These are phyloP conservation scores for Parnassius mnemosyne DNA, from an alignment of 2,888 invertebrate genomes.

Conservation along the genomic window DNA sequence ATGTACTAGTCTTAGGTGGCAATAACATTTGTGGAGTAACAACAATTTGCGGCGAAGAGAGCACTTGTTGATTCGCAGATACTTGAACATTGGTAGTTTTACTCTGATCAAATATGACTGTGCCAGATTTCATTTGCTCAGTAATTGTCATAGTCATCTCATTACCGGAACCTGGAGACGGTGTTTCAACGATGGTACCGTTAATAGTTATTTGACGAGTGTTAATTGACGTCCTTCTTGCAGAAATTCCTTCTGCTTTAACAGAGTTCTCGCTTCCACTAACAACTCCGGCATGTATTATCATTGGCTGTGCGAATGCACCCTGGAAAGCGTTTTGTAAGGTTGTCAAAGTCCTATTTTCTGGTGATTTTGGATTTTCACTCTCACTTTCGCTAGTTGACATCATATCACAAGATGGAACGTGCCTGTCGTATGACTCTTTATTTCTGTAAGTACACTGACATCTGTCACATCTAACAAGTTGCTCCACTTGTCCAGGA, in stretches of 20 bases:
- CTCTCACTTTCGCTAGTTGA: constrained; percentile 91
- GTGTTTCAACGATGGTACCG: constrained; percentile 77
- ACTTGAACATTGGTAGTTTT: constrained; percentile 73
- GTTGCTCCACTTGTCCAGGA: constrained; percentile 82
- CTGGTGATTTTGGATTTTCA: constrained; percentile 82
- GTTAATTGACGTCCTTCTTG: constrained; percentile 74
- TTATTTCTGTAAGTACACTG: constrained; percentile 92
- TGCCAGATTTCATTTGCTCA: constrained; percentile 74
- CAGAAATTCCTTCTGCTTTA: constrained; percentile 74
- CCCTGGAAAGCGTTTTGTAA: constrained; percentile 76
- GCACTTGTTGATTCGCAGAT: constrained; percentile 67
- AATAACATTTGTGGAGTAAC: constrained; percentile 76
- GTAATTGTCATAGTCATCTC: constrained; percentile 77
- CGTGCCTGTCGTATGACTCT: constrained; percentile 89
- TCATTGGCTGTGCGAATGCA: constrained; percentile 75
- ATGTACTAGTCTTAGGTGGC: constrained; percentile 68
- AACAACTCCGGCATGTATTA: constrained; percentile 73
- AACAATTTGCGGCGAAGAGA: constrained; percentile 75
- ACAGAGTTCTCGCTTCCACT: constrained; percentile 68
- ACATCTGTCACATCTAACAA: constrained; percentile 92
- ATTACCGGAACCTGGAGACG: constrained; percentile 74
- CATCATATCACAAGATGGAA: constrained; percentile 88
- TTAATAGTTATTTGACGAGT: constrained; percentile 78
- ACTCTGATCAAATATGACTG: constrained; percentile 72
- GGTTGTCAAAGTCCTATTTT: constrained; percentile 74